phyloP scores from a whole-genome alignment of 2,113 vertebrate genomes.

The Callochromis pleurospilus region DNA sequence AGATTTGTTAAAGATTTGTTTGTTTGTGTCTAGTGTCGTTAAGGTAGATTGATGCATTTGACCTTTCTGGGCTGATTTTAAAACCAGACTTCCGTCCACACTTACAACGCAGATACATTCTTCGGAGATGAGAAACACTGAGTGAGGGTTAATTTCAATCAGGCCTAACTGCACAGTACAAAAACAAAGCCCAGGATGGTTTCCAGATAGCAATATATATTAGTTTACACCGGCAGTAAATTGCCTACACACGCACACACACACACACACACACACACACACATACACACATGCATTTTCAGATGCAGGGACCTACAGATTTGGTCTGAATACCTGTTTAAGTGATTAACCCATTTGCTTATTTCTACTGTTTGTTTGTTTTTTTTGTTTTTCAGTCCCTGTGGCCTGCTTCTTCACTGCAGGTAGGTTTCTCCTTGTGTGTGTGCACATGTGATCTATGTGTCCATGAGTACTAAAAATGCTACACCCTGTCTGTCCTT shows the following conservation, averaged over 20 bases:
- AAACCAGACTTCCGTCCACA: not conserved
- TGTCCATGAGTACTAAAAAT: not conserved
- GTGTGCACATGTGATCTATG: not conserved
- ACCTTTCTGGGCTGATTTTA: not conserved
- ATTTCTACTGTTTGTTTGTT: not conserved
- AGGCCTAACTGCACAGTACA: not conserved
- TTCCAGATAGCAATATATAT: not conserved
- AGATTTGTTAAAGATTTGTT: not conserved
- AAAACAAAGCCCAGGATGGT: not conserved
- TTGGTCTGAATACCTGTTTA: not conserved
- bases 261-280: not conserved
- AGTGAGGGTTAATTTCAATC: not conserved
- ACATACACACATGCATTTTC: not conserved
- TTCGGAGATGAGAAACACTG: not conserved
- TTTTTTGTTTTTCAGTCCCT: constrained; percentile 36
- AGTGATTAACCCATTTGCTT: not conserved
- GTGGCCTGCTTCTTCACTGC: constrained; percentile 35
- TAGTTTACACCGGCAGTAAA: not conserved
- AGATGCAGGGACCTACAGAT: not conserved
- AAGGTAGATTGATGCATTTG: not conserved
- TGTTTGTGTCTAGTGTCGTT: not conserved
- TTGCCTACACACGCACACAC: not conserved
- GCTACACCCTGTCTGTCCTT: not conserved
- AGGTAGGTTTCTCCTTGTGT: constrained; percentile 29
- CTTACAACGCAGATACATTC: not conserved